Conservation (phyloP, 2,113 vertebrate species). For the Aegotheles bennettii region DNA sequence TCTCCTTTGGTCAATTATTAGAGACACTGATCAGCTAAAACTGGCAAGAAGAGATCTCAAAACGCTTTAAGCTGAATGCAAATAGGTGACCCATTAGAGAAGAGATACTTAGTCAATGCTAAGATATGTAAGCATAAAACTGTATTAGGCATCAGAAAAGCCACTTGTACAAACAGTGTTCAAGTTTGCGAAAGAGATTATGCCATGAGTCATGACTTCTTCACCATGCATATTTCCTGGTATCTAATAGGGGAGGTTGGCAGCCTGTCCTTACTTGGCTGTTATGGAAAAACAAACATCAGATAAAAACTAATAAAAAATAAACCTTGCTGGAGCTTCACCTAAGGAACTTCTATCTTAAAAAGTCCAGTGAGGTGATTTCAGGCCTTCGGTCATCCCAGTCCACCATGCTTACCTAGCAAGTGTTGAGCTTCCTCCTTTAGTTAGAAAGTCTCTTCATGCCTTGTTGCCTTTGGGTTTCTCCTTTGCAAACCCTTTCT, state of each 20-base stretch:
- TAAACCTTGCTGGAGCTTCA: background rate
- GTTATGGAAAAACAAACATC: background rate
- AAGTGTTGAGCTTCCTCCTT: background rate
- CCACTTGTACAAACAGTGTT: constrained; percentile 11
- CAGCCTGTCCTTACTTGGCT: background rate
- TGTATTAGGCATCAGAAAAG: constrained; percentile 2
- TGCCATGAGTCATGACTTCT: constrained; percentile 31
- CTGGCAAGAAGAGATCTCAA: background rate
- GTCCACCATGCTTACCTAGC: background rate
- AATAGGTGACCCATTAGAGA: background rate
- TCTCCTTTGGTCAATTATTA: background rate
- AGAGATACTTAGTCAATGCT: constrained; percentile 15
- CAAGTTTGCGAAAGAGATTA: constrained; percentile 31
- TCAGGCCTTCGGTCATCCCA: background rate
- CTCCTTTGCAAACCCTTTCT: background rate
- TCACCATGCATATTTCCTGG: constrained; percentile 22
- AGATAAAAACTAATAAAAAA: constrained; percentile 40
- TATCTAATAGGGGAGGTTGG: background rate
- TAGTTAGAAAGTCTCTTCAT: background rate
- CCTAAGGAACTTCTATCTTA: background rate
- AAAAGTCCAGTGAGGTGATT: background rate
- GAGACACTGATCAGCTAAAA: background rate
- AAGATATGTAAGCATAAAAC: background rate
- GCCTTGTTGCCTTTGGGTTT: background rate
- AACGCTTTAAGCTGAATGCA: background rate